Evolutionary conservation across 2,113 vertebrate genomes (phyloP), one percentile per base, ranked within the genome.

Genomic region (Triplophysa tibetana): DNA sequence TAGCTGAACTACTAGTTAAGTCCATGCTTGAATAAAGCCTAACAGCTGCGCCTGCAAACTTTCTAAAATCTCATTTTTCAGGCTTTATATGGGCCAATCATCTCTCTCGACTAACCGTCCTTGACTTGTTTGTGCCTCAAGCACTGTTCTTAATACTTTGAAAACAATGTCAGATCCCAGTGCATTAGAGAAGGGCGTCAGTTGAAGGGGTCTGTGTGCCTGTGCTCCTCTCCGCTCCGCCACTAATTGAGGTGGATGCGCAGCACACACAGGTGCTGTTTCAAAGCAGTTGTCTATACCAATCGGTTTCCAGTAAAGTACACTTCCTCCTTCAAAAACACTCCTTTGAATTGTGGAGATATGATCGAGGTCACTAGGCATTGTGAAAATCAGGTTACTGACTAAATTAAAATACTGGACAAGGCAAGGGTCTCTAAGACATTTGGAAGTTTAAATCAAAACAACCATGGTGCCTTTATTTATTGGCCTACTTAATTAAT

Each of bases 91-190:
- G 67, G 29, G 69, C 21, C 63, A 9, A 16, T 13, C 38, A 26
- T 21, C 23, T 38, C 48, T 23, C 23, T 63, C 73, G 67, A 56
- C 70, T 66, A 68, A 63, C 9, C 5, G 63, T 56, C 38, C 75
- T 63, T 23, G 62, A 68, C 24, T 77, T 75, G 12, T 63, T 76
- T 65, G 77, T 17, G 33, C 63, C 58, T 54, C 10, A 7, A 56
- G 77, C 58, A 21, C 23, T 56, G 60, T 68, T 50, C 72, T 78
- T 52, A 56, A 10, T 33, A 48, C 19, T 26, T 29, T 64, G 50
- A 77, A 80, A 80, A 83, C 60, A 66, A 72, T 70, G 70, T 68
- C 60, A 79, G 75, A 41, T 77, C 69, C 48, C 78, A 56, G 14
- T 26, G 66, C 56, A 56, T 76, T 61, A 63, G 52, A 80, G 72